Base-by-base conservation (phyloP, 2,888 invertebrate species). In the Drosophila subsilvestris region DNA sequence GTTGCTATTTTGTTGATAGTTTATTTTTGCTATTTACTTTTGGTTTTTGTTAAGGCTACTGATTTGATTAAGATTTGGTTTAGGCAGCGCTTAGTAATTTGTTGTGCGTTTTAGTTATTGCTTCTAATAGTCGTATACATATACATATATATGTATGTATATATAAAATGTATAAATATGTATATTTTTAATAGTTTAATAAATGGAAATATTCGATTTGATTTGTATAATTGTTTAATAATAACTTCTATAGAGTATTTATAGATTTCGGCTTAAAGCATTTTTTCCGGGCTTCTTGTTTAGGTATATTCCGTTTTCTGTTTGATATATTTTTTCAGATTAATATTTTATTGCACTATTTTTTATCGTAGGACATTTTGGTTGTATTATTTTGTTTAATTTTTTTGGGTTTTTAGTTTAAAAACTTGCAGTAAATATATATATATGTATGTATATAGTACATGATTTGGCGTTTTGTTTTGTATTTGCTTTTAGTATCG, bases 61-160 rank as follows among this genome's bases (percentile, higher is more conserved):
- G 42, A 63, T 70, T 70, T 70, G 50, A 61, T 70, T 62, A 70
- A 17, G 25, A 17, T 49, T 56, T 32, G 43, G 48, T 27, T 68
- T 68, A 61, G 68, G 68, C 68, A 69, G 68, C 68, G 32, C 27
- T 63, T 49, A 49, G 32, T 63, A 62, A 54, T 54, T 51, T 50
- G 12, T 53, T 58, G 48, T 25, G 48, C n/a, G n/a, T 42, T 43
- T 42, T 25, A 14, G 2, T n/a, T 37, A 37, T 37, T 37, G 37
- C 37, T 37, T 37, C 37, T n/a, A 37, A n/a, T 37, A 37, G 37
- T 37, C 37, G 37, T n/a, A 7, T 37, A n/a, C 14, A 37, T 14
- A 37, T n/a, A 14, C 0, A 37, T 37, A 14, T 6, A 37, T n/a
- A 5, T 37, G 2, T 37, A 37, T 37, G 6, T n/a, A 43, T 22